phyloP scores from a whole-genome alignment of 2,888 invertebrate species.

The Tridacna crocea region DNA sequence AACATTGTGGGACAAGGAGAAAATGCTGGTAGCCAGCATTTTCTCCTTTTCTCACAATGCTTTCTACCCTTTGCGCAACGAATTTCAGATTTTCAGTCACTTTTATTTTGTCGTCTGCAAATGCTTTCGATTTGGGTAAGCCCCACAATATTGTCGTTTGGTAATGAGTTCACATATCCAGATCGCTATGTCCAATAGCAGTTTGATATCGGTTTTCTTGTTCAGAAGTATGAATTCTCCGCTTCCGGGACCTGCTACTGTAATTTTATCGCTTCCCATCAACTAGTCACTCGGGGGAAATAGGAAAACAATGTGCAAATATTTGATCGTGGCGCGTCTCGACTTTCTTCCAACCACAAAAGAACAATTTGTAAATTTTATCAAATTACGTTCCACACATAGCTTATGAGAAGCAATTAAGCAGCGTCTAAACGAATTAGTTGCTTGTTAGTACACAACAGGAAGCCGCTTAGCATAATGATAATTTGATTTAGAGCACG shows the following conservation, averaged over 20 bases:
- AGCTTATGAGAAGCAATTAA: slow-evolving; percentile 63
- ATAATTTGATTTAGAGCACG: slow-evolving; percentile 57
- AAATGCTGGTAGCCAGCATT: slow-evolving; percentile 1
- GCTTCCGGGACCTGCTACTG: slow-evolving; percentile 7
- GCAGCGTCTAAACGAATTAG: slow-evolving; percentile 58
- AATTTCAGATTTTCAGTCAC: no score
- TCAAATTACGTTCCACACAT: slow-evolving; percentile 60
- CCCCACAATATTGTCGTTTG: no score
- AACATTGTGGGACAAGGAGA: background rate
- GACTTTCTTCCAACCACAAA: slow-evolving; percentile 61
- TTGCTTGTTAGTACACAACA: slow-evolving; percentile 54
- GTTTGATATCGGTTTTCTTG: no score
- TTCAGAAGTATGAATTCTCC: no score
- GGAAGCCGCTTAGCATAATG: slow-evolving; percentile 57
- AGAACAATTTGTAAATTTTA: slow-evolving; percentile 66
- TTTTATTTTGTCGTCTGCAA: no score
- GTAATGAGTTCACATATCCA: no score
- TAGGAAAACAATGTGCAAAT: slow-evolving; percentile 64
- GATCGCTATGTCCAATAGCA: no score
- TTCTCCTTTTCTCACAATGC: background rate
- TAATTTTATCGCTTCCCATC: slow-evolving; percentile 53
- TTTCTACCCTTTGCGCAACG: no score
- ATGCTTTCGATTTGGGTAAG: no score
- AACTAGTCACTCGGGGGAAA: slow-evolving; percentile 53
- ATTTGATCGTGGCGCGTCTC: slow-evolving; percentile 49